Evolutionary conservation across 1,140 invertebrate species (phyloP), one percentile per base, ranked within the genome.

Genomic region (Chironomus striatipennis): DNA sequence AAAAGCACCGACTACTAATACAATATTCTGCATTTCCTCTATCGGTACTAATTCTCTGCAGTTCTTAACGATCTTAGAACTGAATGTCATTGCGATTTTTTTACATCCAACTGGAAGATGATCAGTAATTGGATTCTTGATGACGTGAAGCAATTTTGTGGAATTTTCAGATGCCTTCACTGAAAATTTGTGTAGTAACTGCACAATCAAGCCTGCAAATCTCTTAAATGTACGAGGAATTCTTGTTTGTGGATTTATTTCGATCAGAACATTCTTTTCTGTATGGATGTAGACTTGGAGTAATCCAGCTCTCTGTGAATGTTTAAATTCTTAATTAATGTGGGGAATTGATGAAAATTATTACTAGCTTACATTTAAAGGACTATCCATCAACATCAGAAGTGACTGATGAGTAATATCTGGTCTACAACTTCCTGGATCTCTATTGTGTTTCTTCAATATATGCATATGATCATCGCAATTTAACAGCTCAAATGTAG

Each of bases 171-270:
- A 89, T 67, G 98, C 94, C 79, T 95, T 86, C 21, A 99, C 94
- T 75, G 89, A 90, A 79, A 97, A 92, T 85, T 98, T 98, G 80
- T 98, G 95, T 65, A 99, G 86, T 10, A 99, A 85, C 88, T 99
- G 97, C 65, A 99, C 97, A 91, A 99, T 99, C 17, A 99, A 84
- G 65, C 97, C 97, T 80, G 96, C 95, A 88, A 99, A 99, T 80
- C 98, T 87, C 81, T 98, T 98, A 81, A 97, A 99, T 12, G 98
- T 99, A 79, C 98, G 88, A 0, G 98, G 98, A 81, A 99, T 98
- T 80, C 98, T 90, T 8, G 97, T 99, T 83, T 98, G 97, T 70
- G 98, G 97, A 85, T 98, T 97, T 21, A 99, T 90, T 90, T 99
- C 96, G 79, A 99, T 99, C 0, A 99, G 84, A 67, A 98, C 96